These are phyloP conservation scores for Rhinogobio ventralis DNA, from an alignment of 2,797 vertebrate genomes.

Conservation along the genomic window DNA sequence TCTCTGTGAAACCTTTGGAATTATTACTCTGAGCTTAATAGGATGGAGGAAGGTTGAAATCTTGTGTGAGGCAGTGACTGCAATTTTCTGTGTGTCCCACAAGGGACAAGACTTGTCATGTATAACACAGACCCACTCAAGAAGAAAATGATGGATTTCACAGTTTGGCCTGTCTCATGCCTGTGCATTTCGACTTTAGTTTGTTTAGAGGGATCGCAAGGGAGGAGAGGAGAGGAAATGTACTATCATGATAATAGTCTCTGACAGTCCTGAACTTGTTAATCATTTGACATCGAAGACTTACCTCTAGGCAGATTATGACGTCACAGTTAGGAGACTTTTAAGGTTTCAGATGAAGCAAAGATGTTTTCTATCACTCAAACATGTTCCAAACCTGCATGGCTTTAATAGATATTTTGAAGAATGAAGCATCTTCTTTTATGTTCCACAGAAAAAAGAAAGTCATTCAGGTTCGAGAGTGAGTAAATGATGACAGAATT, in stretches of 20 bases:
- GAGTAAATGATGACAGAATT: not conserved
- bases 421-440: not conserved
- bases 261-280: conserved; percentile 71
- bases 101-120: conserved; percentile 59
- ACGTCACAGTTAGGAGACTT: conserved; percentile 65
- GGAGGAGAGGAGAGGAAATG: conserved; percentile 63
- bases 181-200: conserved; percentile 56
- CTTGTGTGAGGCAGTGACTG: conserved; percentile 46
- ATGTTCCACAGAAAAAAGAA: not conserved
- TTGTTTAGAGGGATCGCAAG: conserved; percentile 50
- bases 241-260: conserved; percentile 68
- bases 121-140: conserved; percentile 54
- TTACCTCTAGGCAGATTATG: conserved; percentile 58
- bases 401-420: not conserved
- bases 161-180: conserved; percentile 49
- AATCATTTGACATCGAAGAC: conserved; percentile 71
- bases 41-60: conserved; percentile 60
- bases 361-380: conserved; percentile 65
- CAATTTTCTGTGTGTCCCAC: conserved; percentile 51
- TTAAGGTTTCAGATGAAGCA: conserved; percentile 63
- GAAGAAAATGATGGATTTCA: conserved; percentile 66
- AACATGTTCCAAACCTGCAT: not conserved
- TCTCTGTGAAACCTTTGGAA: conserved; percentile 55
- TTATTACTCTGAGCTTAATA: conserved; percentile 64
- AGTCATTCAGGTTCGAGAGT: not conserved